phyloP scores from a whole-genome alignment of 1,140 invertebrate genomes.

The Musca vetustissima region DNA sequence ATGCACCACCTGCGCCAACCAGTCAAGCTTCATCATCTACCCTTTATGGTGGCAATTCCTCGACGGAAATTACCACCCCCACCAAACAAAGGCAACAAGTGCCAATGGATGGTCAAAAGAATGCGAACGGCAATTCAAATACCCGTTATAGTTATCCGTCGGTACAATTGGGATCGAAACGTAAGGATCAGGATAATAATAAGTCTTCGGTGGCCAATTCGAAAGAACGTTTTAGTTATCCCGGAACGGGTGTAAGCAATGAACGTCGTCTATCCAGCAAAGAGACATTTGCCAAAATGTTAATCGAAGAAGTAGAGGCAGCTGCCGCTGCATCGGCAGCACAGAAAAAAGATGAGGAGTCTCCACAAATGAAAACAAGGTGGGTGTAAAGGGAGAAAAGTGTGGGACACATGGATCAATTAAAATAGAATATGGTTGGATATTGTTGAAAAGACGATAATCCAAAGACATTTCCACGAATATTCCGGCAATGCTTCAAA shows the following conservation, averaged over 20 bases:
- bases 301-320: neutral
- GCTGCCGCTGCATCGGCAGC: neutral
- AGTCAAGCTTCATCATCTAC: constrained; percentile 8
- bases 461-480: too few species aligned
- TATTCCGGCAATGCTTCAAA: too few species aligned
- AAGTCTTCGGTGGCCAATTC: constrained; percentile 21
- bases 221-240: constrained; percentile 54
- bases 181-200: constrained; percentile 42
- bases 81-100: constrained; percentile 8
- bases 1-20: constrained; percentile 43
- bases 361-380: too few species aligned
- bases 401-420: too few species aligned
- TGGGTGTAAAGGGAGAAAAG: too few species aligned
- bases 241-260: constrained; percentile 35
- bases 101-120: neutral
- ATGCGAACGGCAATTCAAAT: constrained; percentile 19
- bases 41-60: constrained; percentile 14
- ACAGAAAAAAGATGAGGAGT: too few species aligned
- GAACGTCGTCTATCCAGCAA: constrained; percentile 6
- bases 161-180: constrained; percentile 49
- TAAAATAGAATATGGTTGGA: too few species aligned
- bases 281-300: constrained; percentile 1
- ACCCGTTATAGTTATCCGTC: constrained; percentile 52
- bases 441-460: too few species aligned
- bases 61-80: constrained; percentile 18